Evolutionary conservation across 35 echinoderm and acorn worm species (phyloP).

Genomic region (Heliocidaris tuberculata): DNA sequence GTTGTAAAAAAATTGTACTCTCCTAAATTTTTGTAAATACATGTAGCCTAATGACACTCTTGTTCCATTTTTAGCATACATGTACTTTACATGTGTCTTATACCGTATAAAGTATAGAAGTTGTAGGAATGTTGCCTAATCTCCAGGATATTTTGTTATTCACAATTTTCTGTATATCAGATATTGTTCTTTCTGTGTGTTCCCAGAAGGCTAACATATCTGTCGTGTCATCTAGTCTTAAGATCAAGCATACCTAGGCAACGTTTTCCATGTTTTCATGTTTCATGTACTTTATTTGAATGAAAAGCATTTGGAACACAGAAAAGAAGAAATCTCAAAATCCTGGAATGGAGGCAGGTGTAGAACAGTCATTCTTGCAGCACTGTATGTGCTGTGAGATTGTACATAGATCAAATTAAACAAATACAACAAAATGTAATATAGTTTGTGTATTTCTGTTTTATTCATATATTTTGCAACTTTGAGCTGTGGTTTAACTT

Average conservation of each 20-base stretch:
- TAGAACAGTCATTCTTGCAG: background rate
- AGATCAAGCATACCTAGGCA: background rate
- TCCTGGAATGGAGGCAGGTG: background rate
- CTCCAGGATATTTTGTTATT: background rate
- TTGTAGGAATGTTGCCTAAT: background rate
- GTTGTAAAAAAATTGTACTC: constrained; percentile 5
- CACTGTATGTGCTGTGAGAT: constrained; percentile 1
- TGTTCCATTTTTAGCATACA: background rate
- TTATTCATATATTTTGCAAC: background rate
- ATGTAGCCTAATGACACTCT: background rate
- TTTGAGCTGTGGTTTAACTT: too few relatives aligned
- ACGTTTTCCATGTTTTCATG: background rate
- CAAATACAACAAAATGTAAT: background rate
- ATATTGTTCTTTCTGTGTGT: background rate
- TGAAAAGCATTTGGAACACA: background rate
- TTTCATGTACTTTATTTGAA: background rate
- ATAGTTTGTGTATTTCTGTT: background rate
- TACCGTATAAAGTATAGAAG: background rate
- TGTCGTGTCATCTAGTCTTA: background rate
- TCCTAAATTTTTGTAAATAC: background rate
- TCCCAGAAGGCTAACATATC: background rate
- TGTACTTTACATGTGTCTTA: background rate
- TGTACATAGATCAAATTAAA: background rate
- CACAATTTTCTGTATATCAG: background rate
- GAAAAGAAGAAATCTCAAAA: background rate